Conservation (phyloP, 2,888 invertebrate genomes). For the Tenthredo scrophulariae region DNA sequence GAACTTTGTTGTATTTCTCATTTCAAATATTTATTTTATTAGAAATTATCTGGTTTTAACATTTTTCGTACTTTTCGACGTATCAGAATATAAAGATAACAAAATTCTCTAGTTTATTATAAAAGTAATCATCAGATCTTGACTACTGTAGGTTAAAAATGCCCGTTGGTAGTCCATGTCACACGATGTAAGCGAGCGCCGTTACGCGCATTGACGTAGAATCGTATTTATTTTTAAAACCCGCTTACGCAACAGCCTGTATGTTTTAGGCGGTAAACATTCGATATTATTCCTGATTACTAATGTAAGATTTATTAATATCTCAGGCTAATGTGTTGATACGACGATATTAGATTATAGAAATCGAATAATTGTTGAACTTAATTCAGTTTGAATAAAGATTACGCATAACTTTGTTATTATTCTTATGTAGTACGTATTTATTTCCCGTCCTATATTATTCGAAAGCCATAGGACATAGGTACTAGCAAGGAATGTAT, state of each 20-base stretch:
- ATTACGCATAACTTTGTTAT: not conserved
- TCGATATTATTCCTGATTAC: not conserved
- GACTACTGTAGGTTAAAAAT: conserved; percentile 57
- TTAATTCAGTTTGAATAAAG: not conserved
- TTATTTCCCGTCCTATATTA: not conserved
- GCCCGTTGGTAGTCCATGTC: conserved; percentile 60
- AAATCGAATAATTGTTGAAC: not conserved
- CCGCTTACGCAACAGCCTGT: conserved; percentile 2
- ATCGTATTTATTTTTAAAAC: conserved; percentile 12
- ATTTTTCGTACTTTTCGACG: not conserved
- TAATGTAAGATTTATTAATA: not conserved
- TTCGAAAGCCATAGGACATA: not conserved
- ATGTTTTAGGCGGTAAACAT: conserved; percentile 18
- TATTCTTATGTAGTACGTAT: not conserved
- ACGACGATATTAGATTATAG: not conserved
- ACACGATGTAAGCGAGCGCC: conserved; percentile 46
- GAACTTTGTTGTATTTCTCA: not conserved
- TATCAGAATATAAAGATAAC: not conserved
- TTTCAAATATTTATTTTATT: not conserved
- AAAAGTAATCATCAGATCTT: not conserved
- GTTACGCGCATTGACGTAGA: conserved; percentile 34
- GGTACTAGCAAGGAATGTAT: not conserved
- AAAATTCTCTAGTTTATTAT: no score
- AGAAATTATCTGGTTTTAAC: not conserved
- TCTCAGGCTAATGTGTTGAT: not conserved